Percentiles rank a stretch among this genome's conserved stretches.
phyloP scores from a whole-genome alignment of 2,888 invertebrate species.

The Tanypteryx hageni region DNA sequence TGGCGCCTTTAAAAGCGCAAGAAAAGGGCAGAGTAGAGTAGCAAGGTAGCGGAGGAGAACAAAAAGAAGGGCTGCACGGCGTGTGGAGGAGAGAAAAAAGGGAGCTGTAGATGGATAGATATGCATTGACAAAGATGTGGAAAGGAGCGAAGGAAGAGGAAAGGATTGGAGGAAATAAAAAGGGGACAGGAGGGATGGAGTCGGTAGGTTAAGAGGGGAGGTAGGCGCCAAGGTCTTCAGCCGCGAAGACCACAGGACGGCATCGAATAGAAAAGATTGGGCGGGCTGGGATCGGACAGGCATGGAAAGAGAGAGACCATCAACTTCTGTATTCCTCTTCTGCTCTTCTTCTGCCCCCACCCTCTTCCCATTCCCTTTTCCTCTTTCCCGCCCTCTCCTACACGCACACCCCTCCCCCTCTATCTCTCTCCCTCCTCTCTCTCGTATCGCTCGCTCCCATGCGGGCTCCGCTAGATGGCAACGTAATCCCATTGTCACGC shows the following conservation, averaged over 20 bases:
- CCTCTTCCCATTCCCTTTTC: background rate
- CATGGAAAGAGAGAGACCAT: background rate
- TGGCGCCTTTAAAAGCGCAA: background rate
- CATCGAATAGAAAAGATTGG: background rate
- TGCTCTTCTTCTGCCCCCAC: background rate
- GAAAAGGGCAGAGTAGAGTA: background rate
- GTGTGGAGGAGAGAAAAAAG: background rate
- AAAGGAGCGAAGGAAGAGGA: background rate
- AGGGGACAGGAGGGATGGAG: background rate
- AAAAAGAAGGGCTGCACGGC: background rate
- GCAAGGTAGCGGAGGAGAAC: background rate
- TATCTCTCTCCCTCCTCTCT: background rate
- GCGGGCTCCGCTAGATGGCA: background rate
- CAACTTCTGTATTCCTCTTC: background rate
- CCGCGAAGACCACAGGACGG: background rate
- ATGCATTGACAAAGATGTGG: too few species aligned
- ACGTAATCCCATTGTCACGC: constrained; percentile 60
- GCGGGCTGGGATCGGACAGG: too few species aligned
- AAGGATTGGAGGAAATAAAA: background rate
- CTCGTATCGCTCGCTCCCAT: constrained; percentile 30
- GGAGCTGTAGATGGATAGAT: background rate
- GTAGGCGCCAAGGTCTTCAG: constrained; percentile 1
- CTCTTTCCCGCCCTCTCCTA: background rate
- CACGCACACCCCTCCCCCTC: background rate
- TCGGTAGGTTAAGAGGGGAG: background rate